These are phyloP conservation scores for Amblyjoppa proteus DNA, from an alignment of 2,888 invertebrate species.

Conservation along the genomic window DNA sequence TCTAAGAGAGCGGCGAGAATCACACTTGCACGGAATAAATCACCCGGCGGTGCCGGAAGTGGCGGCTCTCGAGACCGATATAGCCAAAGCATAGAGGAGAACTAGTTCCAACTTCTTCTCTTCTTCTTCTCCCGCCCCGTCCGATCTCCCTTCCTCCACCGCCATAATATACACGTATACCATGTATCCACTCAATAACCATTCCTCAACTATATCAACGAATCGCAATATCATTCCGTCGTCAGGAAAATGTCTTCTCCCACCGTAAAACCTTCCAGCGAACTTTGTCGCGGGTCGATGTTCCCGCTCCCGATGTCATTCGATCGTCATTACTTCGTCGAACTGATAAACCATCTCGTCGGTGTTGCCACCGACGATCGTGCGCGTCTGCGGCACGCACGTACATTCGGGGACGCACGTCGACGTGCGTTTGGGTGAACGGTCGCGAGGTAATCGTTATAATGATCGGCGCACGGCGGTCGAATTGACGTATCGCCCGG, in stretches of 20 bases:
- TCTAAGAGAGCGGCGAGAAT: slow-evolving; percentile 64
- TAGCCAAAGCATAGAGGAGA: slow-evolving; percentile 64
- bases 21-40: slow-evolving; percentile 71
- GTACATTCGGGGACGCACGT: slow-evolving; percentile 35
- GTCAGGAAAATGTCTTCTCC: slow-evolving; percentile 27
- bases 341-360: slow-evolving; percentile 11
- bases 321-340: slow-evolving; percentile 40
- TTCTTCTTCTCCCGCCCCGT: slow-evolving; percentile 11
- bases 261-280: slow-evolving; percentile 3
- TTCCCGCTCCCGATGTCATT: slow-evolving; percentile 27
- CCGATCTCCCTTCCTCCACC: slow-evolving; percentile 11
- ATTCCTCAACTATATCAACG: slow-evolving; percentile 36
- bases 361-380: neutral
- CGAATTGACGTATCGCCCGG: slow-evolving; percentile 81
- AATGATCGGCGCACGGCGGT: slow-evolving; percentile 78
- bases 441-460: slow-evolving; percentile 76
- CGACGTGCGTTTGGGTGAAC: slow-evolving; percentile 52
- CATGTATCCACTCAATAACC: slow-evolving; percentile 39
- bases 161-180: slow-evolving; percentile 13
- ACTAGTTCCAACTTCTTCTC: slow-evolving; percentile 67
- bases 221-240: slow-evolving; percentile 48
- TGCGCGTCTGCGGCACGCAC: neutral
- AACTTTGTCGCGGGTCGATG: neutral
- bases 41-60: slow-evolving; percentile 69
- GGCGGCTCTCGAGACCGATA: slow-evolving; percentile 69